Evolutionary conservation across 2,888 invertebrate species (phyloP).

Genomic region (Aspidiotus rigidus): DNA sequence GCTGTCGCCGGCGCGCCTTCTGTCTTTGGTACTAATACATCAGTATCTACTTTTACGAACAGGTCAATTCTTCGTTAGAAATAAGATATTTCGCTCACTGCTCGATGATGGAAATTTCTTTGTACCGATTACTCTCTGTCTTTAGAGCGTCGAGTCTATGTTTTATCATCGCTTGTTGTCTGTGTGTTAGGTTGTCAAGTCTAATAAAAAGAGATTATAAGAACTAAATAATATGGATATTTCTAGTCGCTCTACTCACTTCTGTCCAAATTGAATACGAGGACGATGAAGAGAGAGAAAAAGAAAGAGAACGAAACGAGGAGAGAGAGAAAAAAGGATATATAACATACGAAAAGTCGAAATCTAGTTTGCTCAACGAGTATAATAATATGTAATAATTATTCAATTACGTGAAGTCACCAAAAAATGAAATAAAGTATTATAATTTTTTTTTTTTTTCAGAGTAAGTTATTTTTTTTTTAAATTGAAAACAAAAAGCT

Average conservation of each 20-base stretch:
- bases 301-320: background rate
- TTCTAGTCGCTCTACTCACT: slow-evolving; percentile 17
- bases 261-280: slow-evolving; percentile 6
- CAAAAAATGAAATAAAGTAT: no score
- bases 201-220: slow-evolving; percentile 11
- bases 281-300: no score
- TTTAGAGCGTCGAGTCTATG: slow-evolving; percentile 18
- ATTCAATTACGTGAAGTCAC: no score
- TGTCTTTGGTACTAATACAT: background rate
- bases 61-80: slow-evolving; percentile 29
- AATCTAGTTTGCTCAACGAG: no score
- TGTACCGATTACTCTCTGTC: slow-evolving; percentile 32
- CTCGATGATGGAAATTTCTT: slow-evolving; percentile 32
- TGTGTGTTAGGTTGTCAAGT: background rate
- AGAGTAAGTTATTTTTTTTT: no score
- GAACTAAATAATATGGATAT: background rate
- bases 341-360: no score
- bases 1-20: background rate
- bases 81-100: slow-evolving; percentile 31
- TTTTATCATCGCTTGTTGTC: slow-evolving; percentile 29
- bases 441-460: no score
- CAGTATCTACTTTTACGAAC: slow-evolving; percentile 8
- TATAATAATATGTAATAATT: no score
- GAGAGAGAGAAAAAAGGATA: no score
- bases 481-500: no score